Evolutionary conservation across 2,797 vertebrate species (phyloP).

Genomic region (Anguilla pacifica): DNA sequence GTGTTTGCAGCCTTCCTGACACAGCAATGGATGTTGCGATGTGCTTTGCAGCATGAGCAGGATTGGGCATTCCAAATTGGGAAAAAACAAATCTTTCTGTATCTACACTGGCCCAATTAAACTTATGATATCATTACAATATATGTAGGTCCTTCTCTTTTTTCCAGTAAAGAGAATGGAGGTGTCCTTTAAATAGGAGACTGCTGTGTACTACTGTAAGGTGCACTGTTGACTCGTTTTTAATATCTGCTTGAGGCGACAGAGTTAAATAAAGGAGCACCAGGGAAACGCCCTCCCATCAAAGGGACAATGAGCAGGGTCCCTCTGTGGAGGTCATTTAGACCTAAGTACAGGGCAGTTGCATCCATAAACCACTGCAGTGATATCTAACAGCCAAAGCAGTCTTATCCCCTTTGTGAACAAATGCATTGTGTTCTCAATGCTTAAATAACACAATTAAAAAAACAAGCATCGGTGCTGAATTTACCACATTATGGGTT

Average conservation of each 20-base stretch:
- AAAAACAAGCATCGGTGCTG: no score
- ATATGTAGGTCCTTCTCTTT: not conserved
- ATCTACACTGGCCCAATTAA: not conserved
- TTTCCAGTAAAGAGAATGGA: no score
- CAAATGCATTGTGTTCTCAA: not conserved
- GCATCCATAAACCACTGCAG: conserved; percentile 1
- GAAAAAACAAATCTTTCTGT: no score
- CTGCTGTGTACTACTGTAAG: not conserved
- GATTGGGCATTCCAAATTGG: not conserved
- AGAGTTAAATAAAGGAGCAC: not conserved
- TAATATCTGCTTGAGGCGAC: not conserved
- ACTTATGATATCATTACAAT: not conserved
- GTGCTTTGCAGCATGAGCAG: no score
- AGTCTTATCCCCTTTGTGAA: not conserved
- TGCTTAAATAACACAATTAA: not conserved
- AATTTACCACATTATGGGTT: not conserved
- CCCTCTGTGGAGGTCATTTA: not conserved
- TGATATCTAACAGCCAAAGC: not conserved
- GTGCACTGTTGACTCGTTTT: no score
- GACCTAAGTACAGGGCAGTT: conserved; percentile 19
- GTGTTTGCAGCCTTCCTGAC: no score
- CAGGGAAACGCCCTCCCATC: not conserved
- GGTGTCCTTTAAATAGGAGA: not conserved
- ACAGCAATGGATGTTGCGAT: no score
- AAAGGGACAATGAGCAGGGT: not conserved